Base-by-base conservation (phyloP, 23 tunicate genomes). In the Ascidia mentula region DNA sequence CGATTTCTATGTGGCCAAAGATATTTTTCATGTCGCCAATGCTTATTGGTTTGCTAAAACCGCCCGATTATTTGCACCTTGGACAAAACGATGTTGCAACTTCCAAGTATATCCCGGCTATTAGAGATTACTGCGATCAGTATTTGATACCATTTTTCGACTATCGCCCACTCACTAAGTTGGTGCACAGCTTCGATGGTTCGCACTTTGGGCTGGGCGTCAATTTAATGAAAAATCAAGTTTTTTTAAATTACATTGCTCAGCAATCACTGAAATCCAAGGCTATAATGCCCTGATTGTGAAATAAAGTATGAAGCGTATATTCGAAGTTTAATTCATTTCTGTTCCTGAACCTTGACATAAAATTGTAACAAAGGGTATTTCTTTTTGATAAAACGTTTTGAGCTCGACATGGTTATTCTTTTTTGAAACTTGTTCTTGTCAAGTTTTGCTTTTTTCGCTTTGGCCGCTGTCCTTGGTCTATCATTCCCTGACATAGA, bases 181-280 rank as follows among this genome's bases (percentile, higher is more conserved):
- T 37, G 0, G 85, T 84, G 18, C 77, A 79, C 65, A 89, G 95
- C 40, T 83, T 77, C 70, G 95, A 89, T 45, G 95, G 95, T 32
- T 70, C 95, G 0, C 95, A 89, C 74, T 81, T 78, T 65, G 95
- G 95, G 1, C 59, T 70, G 12, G 95, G 85, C 24, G 95, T 89
- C 13, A 89, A 89, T 61, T 53, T 83, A n/a, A 89, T 89, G 88
- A 89, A 89, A 83, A 81, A 35, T 24, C 95, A 83, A 69, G 39
- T 89, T 40, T 34, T 83, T 26, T 61, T 89, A 32, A 83, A 89
- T 74, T 89, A 89, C 71, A 31, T 89, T 34, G 92, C 7, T 53
- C 28, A 53, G 13, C 65, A 53, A 53, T 20, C 65, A n/a, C n/a
- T n/a, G n/a, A n/a, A n/a, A n/a, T n/a, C n/a, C n/a, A n/a, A n/a